Base-by-base conservation (phyloP, 2,888 invertebrate species). In the Lasioglossum marginatum region DNA sequence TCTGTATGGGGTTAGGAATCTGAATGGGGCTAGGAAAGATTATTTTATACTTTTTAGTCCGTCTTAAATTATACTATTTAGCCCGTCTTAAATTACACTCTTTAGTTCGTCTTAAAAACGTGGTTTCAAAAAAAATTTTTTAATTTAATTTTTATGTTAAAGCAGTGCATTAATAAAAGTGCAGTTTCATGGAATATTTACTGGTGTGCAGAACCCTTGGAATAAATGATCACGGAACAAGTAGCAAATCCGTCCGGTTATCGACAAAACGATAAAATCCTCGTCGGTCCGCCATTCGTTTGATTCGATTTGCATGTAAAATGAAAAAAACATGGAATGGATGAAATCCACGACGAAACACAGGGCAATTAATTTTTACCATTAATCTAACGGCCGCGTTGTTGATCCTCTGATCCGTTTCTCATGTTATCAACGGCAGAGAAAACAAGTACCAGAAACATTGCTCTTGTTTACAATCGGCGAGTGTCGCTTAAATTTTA, bases 221-320 rank as follows among this genome's bases (percentile, higher is more conserved):
- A 75, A 48, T 75, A 66, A 66, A 66, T 66, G 74, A 80, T 66
- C 48, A 5, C n/a, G 14, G 48, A 75, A 31, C 27, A 75, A 45
- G 8, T 10, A 34, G 37, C 19, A 12, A 48, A 75, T 75, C 27
- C 48, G 43, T 66, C 27, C 23, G 16, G 48, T n/a, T 66, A 75
- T 80, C 66, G 79, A 48, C 3, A 57, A 31, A 68, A 66, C 48
- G 37, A 80, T 80, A 75, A 80, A 80, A 66, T 48, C 27, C 43
- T 23, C 37, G 43, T 37, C 34, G n/a, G 10, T 23, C 23, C 16
- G 14, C n/a, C 48, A 77, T 45, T 16, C 48, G 23, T 37, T 45
- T 14, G 10, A 48, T 37, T 48, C 57, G 66, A 37, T 66, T 52
- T 66, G 37, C 31, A 48, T 43, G 45, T 19, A 31, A 79, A 75